phyloP scores from a whole-genome alignment of 2,888 invertebrate species.

The Dasysyrphus tricinctus region DNA sequence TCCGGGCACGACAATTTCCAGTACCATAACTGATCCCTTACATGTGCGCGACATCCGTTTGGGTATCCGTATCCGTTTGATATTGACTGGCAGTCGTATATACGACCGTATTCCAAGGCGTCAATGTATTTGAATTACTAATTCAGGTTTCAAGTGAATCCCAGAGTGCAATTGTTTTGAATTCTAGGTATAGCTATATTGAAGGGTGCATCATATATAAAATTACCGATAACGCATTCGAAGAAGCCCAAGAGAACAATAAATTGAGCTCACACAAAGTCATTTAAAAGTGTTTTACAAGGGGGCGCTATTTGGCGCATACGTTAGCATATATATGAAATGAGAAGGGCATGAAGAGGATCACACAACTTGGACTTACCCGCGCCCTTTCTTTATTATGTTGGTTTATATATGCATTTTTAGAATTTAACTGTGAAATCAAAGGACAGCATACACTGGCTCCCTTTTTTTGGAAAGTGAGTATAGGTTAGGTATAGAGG shows the following conservation, averaged over 20 bases:
- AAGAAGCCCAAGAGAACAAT: slow-evolving; percentile 54
- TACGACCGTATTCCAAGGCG: slow-evolving; percentile 24
- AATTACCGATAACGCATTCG: neutral
- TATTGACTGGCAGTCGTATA: slow-evolving; percentile 9
- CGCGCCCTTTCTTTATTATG: neutral
- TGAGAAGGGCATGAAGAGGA: slow-evolving; percentile 63
- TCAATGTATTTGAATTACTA: slow-evolving; percentile 50
- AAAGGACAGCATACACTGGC: slow-evolving; percentile 22
- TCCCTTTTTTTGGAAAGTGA: neutral
- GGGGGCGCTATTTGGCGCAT: slow-evolving; percentile 72
- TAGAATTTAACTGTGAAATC: slow-evolving; percentile 52
- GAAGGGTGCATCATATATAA: slow-evolving; percentile 20
- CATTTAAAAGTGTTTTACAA: slow-evolving; percentile 63
- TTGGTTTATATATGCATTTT: slow-evolving; percentile 14
- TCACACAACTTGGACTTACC: slow-evolving; percentile 42
- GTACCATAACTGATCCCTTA: slow-evolving; percentile 63
- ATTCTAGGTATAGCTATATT: slow-evolving; percentile 20
- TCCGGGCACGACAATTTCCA: slow-evolving; percentile 52
- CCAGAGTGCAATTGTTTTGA: slow-evolving; percentile 24
- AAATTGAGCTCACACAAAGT: slow-evolving; percentile 52
- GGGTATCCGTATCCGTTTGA: slow-evolving; percentile 40
- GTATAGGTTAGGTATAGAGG: neutral
- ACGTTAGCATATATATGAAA: slow-evolving; percentile 24
- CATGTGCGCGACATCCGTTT: slow-evolving; percentile 75
- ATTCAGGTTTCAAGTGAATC: slow-evolving; percentile 68